Evolutionary conservation across 2,888 invertebrate genomes (phyloP).

Genomic region (Caenorhabditis virilis): DNA sequence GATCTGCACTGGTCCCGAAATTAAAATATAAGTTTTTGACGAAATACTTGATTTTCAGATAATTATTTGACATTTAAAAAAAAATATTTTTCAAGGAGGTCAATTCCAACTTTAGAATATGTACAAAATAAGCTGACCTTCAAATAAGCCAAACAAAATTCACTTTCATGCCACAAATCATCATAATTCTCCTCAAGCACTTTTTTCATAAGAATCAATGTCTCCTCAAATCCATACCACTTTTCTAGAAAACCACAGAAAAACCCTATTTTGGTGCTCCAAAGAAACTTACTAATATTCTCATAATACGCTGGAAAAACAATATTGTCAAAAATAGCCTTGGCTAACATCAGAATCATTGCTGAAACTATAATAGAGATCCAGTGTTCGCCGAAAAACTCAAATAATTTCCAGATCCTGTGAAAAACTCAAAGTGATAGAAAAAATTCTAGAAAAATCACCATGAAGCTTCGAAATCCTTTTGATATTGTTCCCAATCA

Average conservation of each 20-base stretch:
- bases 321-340: constrained; percentile 25
- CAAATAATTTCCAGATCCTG: constrained; percentile 20
- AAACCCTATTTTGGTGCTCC: not conserved
- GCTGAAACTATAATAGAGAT: constrained; percentile 15
- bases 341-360: constrained; percentile 10
- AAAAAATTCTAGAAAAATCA: not conserved
- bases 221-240: constrained; percentile 18
- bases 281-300: constrained; percentile 22
- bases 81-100: too few relatives aligned
- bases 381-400: constrained; percentile 20
- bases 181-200: constrained; percentile 27
- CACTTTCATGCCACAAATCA: constrained; percentile 28
- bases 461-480: constrained; percentile 28
- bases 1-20: too few relatives aligned
- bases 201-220: constrained; percentile 15
- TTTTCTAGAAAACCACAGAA: constrained; percentile 16
- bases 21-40: too few relatives aligned
- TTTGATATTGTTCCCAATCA: constrained; percentile 20
- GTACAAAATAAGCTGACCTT: constrained; percentile 4
- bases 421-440: too few relatives aligned
- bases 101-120: too few relatives aligned
- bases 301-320: constrained; percentile 30
- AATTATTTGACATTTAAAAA: too few relatives aligned
- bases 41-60: too few relatives aligned
- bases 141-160: constrained; percentile 35